Percentiles rank a stretch among this genome's conserved stretches.
These are phyloP conservation scores for Marmota monax DNA, from an alignment of 2,113 vertebrate species.

Conservation along the genomic window DNA sequence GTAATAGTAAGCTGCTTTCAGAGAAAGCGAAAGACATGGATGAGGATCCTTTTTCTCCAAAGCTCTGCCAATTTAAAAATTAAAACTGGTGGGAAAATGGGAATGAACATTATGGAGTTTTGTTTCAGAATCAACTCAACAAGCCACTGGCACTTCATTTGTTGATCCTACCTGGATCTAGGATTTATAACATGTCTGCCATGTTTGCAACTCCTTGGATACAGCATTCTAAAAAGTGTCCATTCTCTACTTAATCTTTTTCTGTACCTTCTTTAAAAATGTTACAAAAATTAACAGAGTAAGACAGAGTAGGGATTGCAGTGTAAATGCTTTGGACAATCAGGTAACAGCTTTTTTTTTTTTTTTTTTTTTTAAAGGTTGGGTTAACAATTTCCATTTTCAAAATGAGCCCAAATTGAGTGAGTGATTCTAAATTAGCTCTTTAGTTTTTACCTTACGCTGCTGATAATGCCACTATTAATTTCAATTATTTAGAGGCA, in stretches of 20 bases:
- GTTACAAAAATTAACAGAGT: conserved; percentile 47
- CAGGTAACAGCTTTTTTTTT: conserved; percentile 70
- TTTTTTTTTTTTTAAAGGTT: conserved; percentile 75
- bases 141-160: neutral
- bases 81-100: conserved; percentile 58
- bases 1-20: conserved; percentile 59
- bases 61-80: conserved; percentile 61
- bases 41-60: conserved; percentile 55
- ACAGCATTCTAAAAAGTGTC: neutral
- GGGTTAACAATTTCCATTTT: conserved; percentile 68
- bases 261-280: conserved; percentile 14
- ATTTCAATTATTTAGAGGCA: conserved; percentile 78
- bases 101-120: neutral
- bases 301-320: neutral
- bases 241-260: neutral
- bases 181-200: neutral
- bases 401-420: conserved; percentile 66
- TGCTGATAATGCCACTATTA: conserved; percentile 73
- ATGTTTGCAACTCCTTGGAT: conserved; percentile 3
- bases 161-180: neutral
- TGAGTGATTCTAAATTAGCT: conserved; percentile 72
- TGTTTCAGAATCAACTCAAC: conserved; percentile 51
- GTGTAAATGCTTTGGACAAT: conserved; percentile 43
- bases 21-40: conserved; percentile 67
- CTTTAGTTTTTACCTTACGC: conserved; percentile 66